Base-by-base conservation (phyloP, 1,140 invertebrate genomes). In the Steinernema feltiae region DNA sequence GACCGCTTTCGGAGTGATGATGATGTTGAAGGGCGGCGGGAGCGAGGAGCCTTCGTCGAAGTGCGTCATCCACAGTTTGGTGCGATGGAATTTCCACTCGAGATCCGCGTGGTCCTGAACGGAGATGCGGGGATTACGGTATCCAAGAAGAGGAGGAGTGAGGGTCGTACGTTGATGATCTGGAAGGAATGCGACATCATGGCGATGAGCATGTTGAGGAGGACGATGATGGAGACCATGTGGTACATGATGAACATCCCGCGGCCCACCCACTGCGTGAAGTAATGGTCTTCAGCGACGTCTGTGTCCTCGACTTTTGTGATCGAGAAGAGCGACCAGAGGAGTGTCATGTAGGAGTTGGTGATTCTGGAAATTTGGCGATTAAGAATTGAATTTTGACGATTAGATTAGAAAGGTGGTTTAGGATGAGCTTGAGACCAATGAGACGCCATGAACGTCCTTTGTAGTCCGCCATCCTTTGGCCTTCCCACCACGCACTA, bases 101-200 rank as follows among this genome's bases (percentile, higher is more conserved):
- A 89, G 86, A 83, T 90, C 90, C 0, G 89, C 89, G 78, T 90
- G 89, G 76, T 89, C 89, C 89, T 90, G 48, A 69, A 48, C 24
- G 41, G 30, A 74, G 71, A 30, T 24, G 30, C 29, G 73, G 30
- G 72, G 21, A 0, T 79, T 27, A 48, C 30, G 31, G 31, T 21
- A 31, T 31, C 3, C 74, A 70, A 31, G 30, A 69, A 24, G 31
- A 17, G 27, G 48, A n/a, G n/a, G n/a, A n/a, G n/a, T n/a, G n/a
- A n/a, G n/a, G n/a, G n/a, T n/a, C 82, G 77, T 80, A 89, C 89
- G 86, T 90, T 89, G 69, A 90, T 90, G 71, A 88, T 88, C 85
- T 90, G 89, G 81, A 90, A 90, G 27, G 88, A 89, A 78, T 90
- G 88, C 73, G 88, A 89, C 89, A 90, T 90, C 89, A 90, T 90